These are phyloP conservation scores for Ibidorhyncha struthersii DNA, from an alignment of 2,113 vertebrate species.

Conservation along the genomic window DNA sequence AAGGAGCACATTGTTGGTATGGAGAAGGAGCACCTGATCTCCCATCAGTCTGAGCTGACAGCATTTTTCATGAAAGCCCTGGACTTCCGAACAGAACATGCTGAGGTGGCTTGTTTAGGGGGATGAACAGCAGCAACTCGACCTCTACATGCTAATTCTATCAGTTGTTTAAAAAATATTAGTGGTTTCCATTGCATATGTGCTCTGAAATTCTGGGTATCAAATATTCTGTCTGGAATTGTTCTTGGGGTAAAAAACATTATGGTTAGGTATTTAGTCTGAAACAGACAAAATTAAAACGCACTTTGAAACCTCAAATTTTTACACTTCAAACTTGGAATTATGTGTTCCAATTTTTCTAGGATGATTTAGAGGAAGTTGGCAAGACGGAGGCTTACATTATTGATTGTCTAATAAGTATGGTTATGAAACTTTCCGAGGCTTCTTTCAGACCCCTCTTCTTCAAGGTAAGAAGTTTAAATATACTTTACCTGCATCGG, in stretches of 20 bases:
- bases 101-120: slow-evolving; percentile 72
- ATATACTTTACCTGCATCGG: neutral
- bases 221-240: neutral
- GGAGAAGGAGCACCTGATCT: slow-evolving; percentile 84
- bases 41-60: slow-evolving; percentile 90
- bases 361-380: slow-evolving; percentile 85
- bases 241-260: neutral
- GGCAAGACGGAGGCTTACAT: slow-evolving; percentile 80
- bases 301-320: neutral
- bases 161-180: neutral
- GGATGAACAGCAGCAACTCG: neutral
- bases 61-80: slow-evolving; percentile 89
- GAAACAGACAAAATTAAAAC: neutral
- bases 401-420: slow-evolving; percentile 86
- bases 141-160: neutral
- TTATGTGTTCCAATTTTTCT: slow-evolving; percentile 13
- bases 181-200: neutral
- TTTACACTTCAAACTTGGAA: neutral
- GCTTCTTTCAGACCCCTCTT: slow-evolving; percentile 94
- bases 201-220: neutral
- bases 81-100: slow-evolving; percentile 85
- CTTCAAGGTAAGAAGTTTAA: slow-evolving; percentile 86
- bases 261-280: neutral
- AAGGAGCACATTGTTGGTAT: slow-evolving; percentile 87
- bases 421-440: slow-evolving; percentile 97